A percentile compares a stretch with the other conserved stretches of the same genome.
Conservation (phyloP, 2,113 vertebrate genomes). For the Sceloporus tristichus region DNA sequence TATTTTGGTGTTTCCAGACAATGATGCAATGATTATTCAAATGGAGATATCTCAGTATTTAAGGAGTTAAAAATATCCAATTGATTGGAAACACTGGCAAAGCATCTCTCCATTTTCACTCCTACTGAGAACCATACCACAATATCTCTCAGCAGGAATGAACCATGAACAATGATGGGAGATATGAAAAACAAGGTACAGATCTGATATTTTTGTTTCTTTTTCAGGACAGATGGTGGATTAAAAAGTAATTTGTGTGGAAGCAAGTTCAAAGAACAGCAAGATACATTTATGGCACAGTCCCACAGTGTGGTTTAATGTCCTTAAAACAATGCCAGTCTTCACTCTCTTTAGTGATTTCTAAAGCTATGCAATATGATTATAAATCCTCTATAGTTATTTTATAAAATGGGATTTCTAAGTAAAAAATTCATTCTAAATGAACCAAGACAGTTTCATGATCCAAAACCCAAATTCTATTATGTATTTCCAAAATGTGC, state of each 20-base stretch:
- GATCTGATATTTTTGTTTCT: constrained; percentile 2
- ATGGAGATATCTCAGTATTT: constrained; percentile 25
- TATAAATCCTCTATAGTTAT: background rate
- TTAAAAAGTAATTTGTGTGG: constrained; percentile 43
- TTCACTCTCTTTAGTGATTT: background rate
- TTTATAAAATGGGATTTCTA: constrained; percentile 38
- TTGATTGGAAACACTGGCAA: constrained; percentile 45
- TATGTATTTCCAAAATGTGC: background rate
- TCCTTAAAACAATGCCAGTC: background rate
- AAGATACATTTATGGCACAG: background rate
- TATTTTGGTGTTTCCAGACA: background rate
- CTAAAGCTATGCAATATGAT: background rate
- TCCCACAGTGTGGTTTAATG: background rate
- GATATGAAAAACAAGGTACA: constrained; percentile 43
- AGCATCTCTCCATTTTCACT: constrained; percentile 48
- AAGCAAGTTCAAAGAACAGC: background rate
- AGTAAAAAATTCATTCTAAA: constrained; percentile 22
- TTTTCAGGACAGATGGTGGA: constrained; percentile 44
- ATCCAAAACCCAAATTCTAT: background rate
- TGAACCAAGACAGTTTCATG: background rate
- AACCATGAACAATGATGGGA: constrained; percentile 31
- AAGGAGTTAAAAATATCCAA: constrained; percentile 38
- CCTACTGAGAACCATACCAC: constrained; percentile 48
- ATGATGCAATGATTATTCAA: background rate
- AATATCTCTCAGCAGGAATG: constrained; percentile 50